These are phyloP conservation scores for Drosophila heteroneura DNA, from an alignment of 2,888 invertebrate genomes.

Conservation along the genomic window DNA sequence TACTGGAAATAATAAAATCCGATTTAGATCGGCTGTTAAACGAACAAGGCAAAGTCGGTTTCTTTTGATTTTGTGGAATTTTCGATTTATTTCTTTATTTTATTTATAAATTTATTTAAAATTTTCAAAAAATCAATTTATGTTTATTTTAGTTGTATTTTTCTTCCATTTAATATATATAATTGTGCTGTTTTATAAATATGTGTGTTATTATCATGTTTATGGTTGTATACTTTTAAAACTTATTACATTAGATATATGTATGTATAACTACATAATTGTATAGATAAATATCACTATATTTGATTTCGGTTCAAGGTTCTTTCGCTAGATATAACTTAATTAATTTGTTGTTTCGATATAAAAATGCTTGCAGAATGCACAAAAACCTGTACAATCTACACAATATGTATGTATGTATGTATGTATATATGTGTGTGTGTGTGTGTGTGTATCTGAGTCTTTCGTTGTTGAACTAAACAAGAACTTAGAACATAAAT, in stretches of 20 bases:
- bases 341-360: conserved; percentile 22
- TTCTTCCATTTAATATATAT: conserved; percentile 14
- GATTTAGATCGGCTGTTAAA: background rate
- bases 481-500: conserved; percentile 51
- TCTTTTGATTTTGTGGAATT: conserved; percentile 36
- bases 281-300: conserved; percentile 79
- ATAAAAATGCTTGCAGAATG: conserved; percentile 37
- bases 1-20: conserved; percentile 23
- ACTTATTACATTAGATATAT: conserved; percentile 13
- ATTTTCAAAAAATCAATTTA: conserved; percentile 56
- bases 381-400: conserved; percentile 41
- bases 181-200: conserved; percentile 54
- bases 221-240: conserved; percentile 37
- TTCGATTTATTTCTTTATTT: conserved; percentile 46
- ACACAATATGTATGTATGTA: conserved; percentile 33
- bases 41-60: conserved; percentile 6
- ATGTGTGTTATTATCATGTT: conserved; percentile 27
- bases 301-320: conserved; percentile 78
- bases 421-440: conserved; percentile 1
- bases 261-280: conserved; percentile 33
- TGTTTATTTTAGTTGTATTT: conserved; percentile 6
- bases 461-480: conserved; percentile 39
- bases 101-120: conserved; percentile 14
- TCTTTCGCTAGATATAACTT: conserved; percentile 49
- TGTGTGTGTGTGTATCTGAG: conserved; percentile 36